phyloP scores from a whole-genome alignment of 2,888 invertebrate genomes.

The Anagyrus pseudococci region DNA sequence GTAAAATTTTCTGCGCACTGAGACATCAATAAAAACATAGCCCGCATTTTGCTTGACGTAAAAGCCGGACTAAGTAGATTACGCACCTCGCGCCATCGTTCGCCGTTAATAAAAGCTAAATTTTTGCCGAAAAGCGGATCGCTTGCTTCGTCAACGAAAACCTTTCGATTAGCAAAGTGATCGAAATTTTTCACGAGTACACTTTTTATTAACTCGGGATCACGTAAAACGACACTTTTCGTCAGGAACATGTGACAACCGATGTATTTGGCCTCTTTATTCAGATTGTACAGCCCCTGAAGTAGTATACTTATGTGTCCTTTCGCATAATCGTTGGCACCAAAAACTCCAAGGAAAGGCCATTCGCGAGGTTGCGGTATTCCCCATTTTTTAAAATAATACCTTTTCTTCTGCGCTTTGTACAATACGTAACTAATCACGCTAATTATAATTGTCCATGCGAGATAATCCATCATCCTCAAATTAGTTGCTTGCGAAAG shows the following conservation, averaged over 20 bases:
- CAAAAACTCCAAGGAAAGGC: conserved; percentile 1
- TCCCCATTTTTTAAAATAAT: conserved; percentile 6
- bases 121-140: conserved; percentile 45
- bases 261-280: conserved; percentile 19
- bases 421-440: neutral
- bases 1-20: conserved; percentile 52
- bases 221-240: conserved; percentile 45
- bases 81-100: conserved; percentile 65
- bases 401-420: neutral
- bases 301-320: neutral
- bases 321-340: neutral
- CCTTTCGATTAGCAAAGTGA: conserved; percentile 46
- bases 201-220: conserved; percentile 48
- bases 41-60: conserved; percentile 63
- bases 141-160: conserved; percentile 32
- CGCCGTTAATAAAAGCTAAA: conserved; percentile 50
- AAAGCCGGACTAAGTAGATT: conserved; percentile 65
- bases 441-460: neutral
- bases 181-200: conserved; percentile 36
- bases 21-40: conserved; percentile 63
- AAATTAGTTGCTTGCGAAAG: no score
- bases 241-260: neutral
- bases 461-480: neutral
- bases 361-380: conserved; percentile 3
- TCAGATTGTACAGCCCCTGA: conserved; percentile 5